Conservation (phyloP, 2,888 invertebrate species). For the Falcaria lacertinaria region DNA sequence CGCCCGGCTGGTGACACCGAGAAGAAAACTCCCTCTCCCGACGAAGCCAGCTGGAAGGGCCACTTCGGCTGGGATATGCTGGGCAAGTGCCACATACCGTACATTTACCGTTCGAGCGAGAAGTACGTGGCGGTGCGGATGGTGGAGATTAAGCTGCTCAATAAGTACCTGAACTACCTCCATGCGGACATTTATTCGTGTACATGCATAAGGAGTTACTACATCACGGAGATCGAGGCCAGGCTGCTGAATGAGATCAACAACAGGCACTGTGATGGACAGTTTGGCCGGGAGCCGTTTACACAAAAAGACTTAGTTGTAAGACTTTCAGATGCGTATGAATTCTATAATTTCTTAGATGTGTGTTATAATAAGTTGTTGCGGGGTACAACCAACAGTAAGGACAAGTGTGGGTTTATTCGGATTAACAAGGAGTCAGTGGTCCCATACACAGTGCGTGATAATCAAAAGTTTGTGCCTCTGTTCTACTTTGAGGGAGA, state of each 20-base stretch:
- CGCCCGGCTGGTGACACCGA: constrained; percentile 52
- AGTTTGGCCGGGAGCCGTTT: constrained; percentile 93
- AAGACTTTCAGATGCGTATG: constrained; percentile 90
- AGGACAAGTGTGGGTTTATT: constrained; percentile 94
- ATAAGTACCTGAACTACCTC: constrained; percentile 92
- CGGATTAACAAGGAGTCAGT: constrained; percentile 95
- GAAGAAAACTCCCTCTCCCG: constrained; percentile 73
- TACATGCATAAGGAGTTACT: constrained; percentile 94
- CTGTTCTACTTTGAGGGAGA: constrained; percentile 93
- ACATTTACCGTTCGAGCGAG: constrained; percentile 89
- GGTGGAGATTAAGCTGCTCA: constrained; percentile 93
- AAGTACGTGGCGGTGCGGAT: constrained; percentile 96
- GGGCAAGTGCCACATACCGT: constrained; percentile 92
- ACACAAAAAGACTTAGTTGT: constrained; percentile 94
- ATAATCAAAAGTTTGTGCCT: constrained; percentile 92
- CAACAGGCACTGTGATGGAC: constrained; percentile 92
- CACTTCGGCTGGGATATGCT: constrained; percentile 95
- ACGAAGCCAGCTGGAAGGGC: constrained; percentile 88
- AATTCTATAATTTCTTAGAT: constrained; percentile 94
- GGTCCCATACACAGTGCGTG: constrained; percentile 93
- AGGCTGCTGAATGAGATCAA: constrained; percentile 95
- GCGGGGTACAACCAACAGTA: constrained; percentile 83
- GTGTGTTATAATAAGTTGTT: constrained; percentile 92
- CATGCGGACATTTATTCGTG: constrained; percentile 95
- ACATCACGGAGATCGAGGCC: constrained; percentile 94